Evolutionary conservation across 2,888 invertebrate genomes (phyloP), one percentile per base, ranked within the genome.

Genomic region (Malacosoma neustria): DNA sequence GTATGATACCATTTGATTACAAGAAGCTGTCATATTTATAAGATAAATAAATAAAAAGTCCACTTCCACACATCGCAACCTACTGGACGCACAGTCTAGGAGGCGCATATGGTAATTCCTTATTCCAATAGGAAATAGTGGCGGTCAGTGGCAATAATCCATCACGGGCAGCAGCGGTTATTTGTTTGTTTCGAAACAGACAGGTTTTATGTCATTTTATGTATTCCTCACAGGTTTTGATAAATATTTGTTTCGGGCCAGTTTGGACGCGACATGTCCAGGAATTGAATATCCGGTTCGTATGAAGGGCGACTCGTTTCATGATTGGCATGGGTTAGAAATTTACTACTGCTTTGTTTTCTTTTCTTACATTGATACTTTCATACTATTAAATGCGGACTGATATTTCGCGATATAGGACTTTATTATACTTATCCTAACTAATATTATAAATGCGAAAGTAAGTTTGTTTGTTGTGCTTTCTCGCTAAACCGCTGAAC

Each of bases 121-220:
- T 85, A 84, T 81, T 81, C 81, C 79, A 75, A 84, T 80, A 85
- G 82, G 81, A 84, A 82, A 82, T 81, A 75, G 76, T 74, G 73
- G 81, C 80, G 84, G 84, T 82, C 85, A 82, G 71, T 76, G 63
- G 81, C 82, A 84, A 84, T 84, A 84, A 84, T 84, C 85, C 84
- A 82, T 84, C 84, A 84, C 75, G 60, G 62, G 38, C 47, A 46
- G 61, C 51, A 42, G 46, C 54, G 59, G 65, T 61, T 68, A 66
- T 76, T 77, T 77, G 79, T 81, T 71, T 65, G 73, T 66, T 61
- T 9, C 65, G 60, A 58, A 57, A 51, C 61, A 61, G 69, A 58
- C 73, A 67, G 76, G 75, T 79, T 81, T 74, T 77, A 73, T 77
- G 81, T 76, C 79, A 73, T 73, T 79, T 84, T 84, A 72, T 65